Evolutionary conservation across 2,113 vertebrate species (phyloP).

Genomic region (Atrichornis clamosus): DNA sequence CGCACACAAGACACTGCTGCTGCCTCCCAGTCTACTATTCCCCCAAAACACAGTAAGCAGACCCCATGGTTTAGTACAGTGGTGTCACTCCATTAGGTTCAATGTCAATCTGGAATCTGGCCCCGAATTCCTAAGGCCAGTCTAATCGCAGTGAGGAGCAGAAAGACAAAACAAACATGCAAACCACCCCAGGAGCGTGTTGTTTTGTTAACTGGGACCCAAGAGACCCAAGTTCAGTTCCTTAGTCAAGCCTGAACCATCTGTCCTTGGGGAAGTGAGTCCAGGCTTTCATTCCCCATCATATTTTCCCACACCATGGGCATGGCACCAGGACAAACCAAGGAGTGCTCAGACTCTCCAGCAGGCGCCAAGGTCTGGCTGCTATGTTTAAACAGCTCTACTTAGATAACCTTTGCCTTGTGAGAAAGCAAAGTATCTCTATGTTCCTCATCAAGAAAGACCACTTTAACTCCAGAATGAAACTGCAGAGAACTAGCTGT

Average conservation of each 20-base stretch:
- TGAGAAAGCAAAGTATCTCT: background rate
- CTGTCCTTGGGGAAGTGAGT: background rate
- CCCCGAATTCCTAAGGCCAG: background rate
- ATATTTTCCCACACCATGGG: slow-evolving; percentile 17
- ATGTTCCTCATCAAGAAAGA: background rate
- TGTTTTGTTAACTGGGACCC: slow-evolving; percentile 21
- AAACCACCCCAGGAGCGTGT: background rate
- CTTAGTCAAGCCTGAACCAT: background rate
- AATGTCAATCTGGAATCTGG: background rate
- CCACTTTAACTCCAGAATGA: background rate
- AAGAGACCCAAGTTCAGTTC: slow-evolving; percentile 1
- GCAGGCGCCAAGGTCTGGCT: background rate
- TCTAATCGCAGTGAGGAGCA: background rate
- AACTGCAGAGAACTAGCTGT: background rate
- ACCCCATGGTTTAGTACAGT: background rate
- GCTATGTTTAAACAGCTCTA: background rate
- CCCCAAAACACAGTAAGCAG: background rate
- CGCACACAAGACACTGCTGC: background rate
- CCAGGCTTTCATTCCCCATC: background rate
- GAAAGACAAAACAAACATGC: background rate
- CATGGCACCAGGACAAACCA: background rate
- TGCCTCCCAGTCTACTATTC: background rate
- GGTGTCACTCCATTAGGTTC: background rate
- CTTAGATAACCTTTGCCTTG: background rate
- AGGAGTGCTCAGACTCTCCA: background rate